A percentile compares a stretch with the other conserved stretches of the same genome.
Evolutionary conservation across 2,888 invertebrate species (phyloP).

Genomic region (Caenorhabditis sp.): DNA sequence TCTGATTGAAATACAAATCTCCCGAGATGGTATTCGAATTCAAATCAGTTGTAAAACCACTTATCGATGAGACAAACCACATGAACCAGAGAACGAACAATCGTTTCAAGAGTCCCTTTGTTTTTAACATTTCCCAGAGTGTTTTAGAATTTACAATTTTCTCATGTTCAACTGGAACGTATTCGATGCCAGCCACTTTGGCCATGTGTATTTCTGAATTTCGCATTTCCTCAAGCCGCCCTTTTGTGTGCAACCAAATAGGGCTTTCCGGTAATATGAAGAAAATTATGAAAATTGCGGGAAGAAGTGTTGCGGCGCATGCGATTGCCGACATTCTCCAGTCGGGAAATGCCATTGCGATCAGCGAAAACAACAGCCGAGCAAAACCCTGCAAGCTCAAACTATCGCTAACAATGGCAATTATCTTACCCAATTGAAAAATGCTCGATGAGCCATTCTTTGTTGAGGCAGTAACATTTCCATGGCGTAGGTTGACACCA

Average conservation of each 20-base stretch:
- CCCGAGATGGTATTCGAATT: conserved; percentile 60
- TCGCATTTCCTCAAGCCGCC: not conserved
- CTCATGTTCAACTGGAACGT: conserved; percentile 46
- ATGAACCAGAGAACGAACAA: conserved; percentile 60
- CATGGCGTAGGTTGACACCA: conserved; percentile 64
- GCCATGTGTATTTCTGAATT: not conserved
- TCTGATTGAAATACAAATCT: conserved; percentile 62
- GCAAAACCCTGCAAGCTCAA: conserved; percentile 44
- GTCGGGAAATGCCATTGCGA: conserved; percentile 53
- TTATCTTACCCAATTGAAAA: conserved; percentile 62
- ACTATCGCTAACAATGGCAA: too few species aligned
- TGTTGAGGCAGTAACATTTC: conserved; percentile 65
- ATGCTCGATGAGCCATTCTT: conserved; percentile 63
- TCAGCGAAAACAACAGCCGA: conserved; percentile 52
- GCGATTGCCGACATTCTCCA: conserved; percentile 58
- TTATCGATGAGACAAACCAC: conserved; percentile 60
- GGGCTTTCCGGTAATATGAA: conserved; percentile 67
- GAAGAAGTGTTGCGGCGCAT: conserved; percentile 47
- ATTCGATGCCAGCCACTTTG: conserved; percentile 53
- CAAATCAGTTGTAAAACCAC: conserved; percentile 63
- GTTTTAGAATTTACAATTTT: conserved; percentile 42
- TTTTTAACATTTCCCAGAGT: conserved; percentile 40
- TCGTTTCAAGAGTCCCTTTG: conserved; percentile 44
- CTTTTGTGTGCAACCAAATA: conserved; percentile 65
- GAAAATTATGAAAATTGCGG: conserved; percentile 56